These are phyloP conservation scores for Xerus rutilus DNA, from an alignment of 2,797 vertebrate genomes.

Conservation along the genomic window DNA sequence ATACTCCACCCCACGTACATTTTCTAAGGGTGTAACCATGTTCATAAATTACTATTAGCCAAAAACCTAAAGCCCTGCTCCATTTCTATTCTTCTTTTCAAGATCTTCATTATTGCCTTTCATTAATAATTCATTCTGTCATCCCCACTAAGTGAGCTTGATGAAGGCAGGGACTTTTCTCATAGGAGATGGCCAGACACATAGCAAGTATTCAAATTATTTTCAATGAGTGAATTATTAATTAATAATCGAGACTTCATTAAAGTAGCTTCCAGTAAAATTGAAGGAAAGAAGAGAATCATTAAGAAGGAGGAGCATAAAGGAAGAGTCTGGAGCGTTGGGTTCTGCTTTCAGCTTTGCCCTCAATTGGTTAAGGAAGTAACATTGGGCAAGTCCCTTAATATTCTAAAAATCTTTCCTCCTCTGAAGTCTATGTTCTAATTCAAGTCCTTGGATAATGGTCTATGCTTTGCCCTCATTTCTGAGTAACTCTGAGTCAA, in stretches of 20 bases:
- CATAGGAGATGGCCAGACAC: neutral
- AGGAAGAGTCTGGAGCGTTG: neutral
- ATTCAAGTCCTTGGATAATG: neutral
- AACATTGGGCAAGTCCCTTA: neutral
- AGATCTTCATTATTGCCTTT: neutral
- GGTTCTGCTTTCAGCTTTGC: neutral
- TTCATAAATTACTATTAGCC: neutral
- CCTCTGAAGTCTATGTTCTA: neutral
- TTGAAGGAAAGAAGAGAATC: neutral
- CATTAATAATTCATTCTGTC: neutral
- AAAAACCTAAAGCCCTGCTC: neutral
- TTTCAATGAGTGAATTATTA: neutral
- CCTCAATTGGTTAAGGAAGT: neutral
- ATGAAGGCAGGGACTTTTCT: neutral
- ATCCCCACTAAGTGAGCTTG: neutral
- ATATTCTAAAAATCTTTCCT: neutral
- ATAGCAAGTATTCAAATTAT: neutral
- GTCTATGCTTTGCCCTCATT: neutral
- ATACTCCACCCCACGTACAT: neutral
- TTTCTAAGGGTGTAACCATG: neutral
- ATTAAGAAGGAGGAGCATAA: neutral
- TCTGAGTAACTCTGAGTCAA: constrained; percentile 20
- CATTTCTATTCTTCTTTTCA: neutral
- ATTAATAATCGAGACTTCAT: neutral
- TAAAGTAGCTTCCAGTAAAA: neutral